Conservation (phyloP, 2,888 invertebrate genomes). For the Hydrotaea cyrtoneurina region DNA sequence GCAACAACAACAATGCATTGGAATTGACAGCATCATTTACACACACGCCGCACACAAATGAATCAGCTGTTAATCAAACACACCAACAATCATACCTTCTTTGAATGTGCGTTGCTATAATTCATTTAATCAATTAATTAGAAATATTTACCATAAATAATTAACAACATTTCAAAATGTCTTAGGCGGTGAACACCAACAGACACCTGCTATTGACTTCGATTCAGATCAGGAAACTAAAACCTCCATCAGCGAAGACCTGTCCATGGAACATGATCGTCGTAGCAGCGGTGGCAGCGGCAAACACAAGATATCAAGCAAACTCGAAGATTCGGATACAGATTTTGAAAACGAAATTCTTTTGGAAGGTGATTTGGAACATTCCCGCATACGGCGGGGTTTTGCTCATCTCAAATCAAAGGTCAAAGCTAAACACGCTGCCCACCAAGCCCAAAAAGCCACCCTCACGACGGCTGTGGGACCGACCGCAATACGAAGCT, state of each 20-base stretch:
- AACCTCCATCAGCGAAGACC: slow-evolving; percentile 76
- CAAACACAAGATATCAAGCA: slow-evolving; percentile 59
- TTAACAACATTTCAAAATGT: slow-evolving; percentile 2
- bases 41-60: too few species aligned
- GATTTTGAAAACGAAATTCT: slow-evolving; percentile 76
- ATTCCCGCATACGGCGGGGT: slow-evolving; percentile 76
- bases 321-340: slow-evolving; percentile 75
- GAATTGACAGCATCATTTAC: too few species aligned
- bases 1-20: too few species aligned
- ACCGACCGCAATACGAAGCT: slow-evolving; percentile 46
- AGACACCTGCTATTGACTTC: slow-evolving; percentile 69
- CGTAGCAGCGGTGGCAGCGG: slow-evolving; percentile 68
- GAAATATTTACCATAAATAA: not conserved
- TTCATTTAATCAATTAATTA: too few species aligned
- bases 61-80: too few species aligned
- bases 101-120: too few species aligned
- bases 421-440: slow-evolving; percentile 75
- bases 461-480: slow-evolving; percentile 45
- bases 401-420: slow-evolving; percentile 77
- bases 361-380: slow-evolving; percentile 73
- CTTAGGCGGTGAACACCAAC: slow-evolving; percentile 49
- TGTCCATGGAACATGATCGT: slow-evolving; percentile 72
- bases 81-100: too few species aligned
- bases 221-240: slow-evolving; percentile 78
- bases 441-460: slow-evolving; percentile 65